phyloP scores from a whole-genome alignment of 2,888 invertebrate genomes.

The Dermolepida albohirtum region DNA sequence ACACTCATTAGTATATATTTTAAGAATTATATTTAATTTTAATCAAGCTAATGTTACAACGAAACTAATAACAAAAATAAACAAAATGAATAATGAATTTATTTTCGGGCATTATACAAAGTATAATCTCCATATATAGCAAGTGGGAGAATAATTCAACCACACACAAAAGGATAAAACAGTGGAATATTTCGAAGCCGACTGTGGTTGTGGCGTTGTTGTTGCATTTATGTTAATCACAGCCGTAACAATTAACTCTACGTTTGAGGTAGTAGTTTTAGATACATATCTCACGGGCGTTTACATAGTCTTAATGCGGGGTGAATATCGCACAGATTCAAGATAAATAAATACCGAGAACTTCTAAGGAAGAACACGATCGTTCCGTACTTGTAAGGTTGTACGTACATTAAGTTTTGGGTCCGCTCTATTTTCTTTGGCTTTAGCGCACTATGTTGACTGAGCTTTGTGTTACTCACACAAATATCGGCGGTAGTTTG shows the following conservation, averaged over 20 bases:
- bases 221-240: slow-evolving; percentile 39
- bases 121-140: neutral
- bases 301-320: slow-evolving; percentile 37
- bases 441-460: slow-evolving; percentile 14
- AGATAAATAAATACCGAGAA: slow-evolving; percentile 30
- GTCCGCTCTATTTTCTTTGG: slow-evolving; percentile 24
- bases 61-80: too few species aligned
- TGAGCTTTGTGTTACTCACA: slow-evolving; percentile 25
- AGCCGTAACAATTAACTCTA: slow-evolving; percentile 30
- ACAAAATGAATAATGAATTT: neutral
- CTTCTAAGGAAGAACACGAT: slow-evolving; percentile 17
- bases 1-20: too few species aligned
- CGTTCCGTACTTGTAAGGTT: slow-evolving; percentile 29
- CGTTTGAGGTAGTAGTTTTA: slow-evolving; percentile 21
- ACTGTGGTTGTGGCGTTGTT: slow-evolving; percentile 3
- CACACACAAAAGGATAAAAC: slow-evolving; percentile 7
- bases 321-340: slow-evolving; percentile 32
- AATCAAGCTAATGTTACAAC: too few species aligned
- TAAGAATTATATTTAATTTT: too few species aligned
- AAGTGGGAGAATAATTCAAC: slow-evolving; percentile 5
- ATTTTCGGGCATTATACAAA: neutral
- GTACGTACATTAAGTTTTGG: slow-evolving; percentile 30
- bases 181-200: neutral
- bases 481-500: slow-evolving; percentile 15
- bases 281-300: slow-evolving; percentile 35